Conservation (phyloP, 2,113 vertebrate genomes). For the Labrus mixtus region DNA sequence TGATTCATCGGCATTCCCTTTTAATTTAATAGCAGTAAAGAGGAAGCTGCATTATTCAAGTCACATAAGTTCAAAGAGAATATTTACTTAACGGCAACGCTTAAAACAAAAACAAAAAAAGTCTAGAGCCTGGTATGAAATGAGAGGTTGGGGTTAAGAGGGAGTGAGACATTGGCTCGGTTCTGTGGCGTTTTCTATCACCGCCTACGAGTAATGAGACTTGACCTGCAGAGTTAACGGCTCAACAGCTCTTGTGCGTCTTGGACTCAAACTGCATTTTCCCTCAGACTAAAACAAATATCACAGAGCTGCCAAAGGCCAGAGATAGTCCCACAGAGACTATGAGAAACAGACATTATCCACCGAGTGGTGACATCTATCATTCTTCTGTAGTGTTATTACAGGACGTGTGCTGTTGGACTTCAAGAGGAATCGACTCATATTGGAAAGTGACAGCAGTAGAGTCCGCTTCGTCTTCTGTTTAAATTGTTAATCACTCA, state of each 20-base stretch:
- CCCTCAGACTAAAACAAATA: conserved; percentile 38
- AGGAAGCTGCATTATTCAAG: conserved; percentile 49
- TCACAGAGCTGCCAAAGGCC: conserved; percentile 21
- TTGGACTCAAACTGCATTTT: conserved; percentile 35
- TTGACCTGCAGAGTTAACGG: conserved; percentile 61
- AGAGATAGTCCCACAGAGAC: conserved; percentile 38
- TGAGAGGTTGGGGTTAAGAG: conserved; percentile 59
- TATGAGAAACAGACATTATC: conserved; percentile 21
- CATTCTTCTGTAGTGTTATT: background rate
- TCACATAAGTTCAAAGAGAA: conserved; percentile 30
- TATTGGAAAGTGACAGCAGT: conserved; percentile 10
- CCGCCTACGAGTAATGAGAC: conserved; percentile 59
- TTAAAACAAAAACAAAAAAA: conserved; percentile 34
- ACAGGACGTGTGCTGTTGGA: conserved; percentile 2
- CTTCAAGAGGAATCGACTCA: conserved; percentile 1
- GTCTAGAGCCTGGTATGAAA: conserved; percentile 43
- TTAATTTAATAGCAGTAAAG: conserved; percentile 49
- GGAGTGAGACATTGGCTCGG: conserved; percentile 45
- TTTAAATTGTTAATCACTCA: conserved; percentile 31
- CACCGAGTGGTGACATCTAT: conserved; percentile 6
- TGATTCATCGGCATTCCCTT: conserved; percentile 12
- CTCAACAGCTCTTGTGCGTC: conserved; percentile 46
- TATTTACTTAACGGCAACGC: conserved; percentile 38
- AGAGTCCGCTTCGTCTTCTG: background rate
- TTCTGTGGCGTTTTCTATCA: conserved; percentile 43